Conservation (phyloP, 2,113 vertebrate genomes). For the Leucopsar rothschildi region DNA sequence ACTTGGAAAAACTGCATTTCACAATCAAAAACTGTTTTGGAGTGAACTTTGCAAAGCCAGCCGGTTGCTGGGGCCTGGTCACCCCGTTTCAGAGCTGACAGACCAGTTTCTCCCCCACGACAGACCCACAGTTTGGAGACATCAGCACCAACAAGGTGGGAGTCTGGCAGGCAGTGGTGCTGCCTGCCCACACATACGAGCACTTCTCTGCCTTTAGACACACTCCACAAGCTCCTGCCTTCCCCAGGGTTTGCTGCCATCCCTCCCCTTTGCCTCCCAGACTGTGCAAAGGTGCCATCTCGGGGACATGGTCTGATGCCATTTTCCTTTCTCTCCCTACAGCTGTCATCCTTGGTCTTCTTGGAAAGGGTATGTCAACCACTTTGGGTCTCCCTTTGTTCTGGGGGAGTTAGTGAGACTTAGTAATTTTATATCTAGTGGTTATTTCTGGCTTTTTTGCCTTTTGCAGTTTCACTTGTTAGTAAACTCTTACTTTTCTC, state of each 20-base stretch:
- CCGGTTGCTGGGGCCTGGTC: fast-evolving
- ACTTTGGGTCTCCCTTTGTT: background rate
- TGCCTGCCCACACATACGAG: background rate
- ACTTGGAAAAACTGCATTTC: fast-evolving
- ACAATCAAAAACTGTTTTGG: background rate
- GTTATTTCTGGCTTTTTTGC: background rate
- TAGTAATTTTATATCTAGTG: background rate
- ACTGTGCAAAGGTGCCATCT: fast-evolving
- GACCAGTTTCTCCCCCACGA: fast-evolving
- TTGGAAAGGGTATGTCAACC: fast-evolving
- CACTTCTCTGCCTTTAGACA: background rate
- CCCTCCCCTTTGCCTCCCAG: background rate
- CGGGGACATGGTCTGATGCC: fast-evolving
- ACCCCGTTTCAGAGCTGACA: too few relatives aligned
- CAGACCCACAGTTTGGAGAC: background rate
- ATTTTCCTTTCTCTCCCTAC: background rate
- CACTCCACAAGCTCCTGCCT: fast-evolving
- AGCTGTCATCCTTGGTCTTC: too few relatives aligned
- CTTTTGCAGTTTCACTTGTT: background rate
- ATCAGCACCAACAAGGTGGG: background rate
- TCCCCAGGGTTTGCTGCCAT: background rate
- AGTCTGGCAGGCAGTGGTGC: background rate
- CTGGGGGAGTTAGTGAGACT: background rate
- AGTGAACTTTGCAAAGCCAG: background rate
- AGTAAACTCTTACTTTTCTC: background rate